Evolutionary conservation across 2,888 invertebrate species (phyloP), one percentile per base, ranked within the genome.

Genomic region (Leucozona laternaria): DNA sequence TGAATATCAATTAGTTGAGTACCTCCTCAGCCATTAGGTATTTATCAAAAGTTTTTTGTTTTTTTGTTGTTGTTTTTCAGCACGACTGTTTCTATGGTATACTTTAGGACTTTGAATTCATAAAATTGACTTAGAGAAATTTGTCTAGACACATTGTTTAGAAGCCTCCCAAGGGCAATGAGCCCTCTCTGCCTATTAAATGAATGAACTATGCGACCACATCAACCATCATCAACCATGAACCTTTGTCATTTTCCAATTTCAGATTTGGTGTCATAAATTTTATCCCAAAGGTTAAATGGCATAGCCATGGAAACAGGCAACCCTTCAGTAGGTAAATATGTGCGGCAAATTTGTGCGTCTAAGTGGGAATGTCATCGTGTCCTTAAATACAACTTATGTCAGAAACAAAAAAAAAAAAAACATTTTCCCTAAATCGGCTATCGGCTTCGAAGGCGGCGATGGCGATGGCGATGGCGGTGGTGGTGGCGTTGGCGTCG

Each of bases 1-100:
- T 45, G 66, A 85, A 85, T 77, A 80, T 80, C 72, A 85, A 80
- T 85, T 85, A 80, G 50, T 68, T 68, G 22, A 48, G 34, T 40
- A 76, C 15, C 62, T 22, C 31, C 57, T 11, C 5, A 5, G 34
- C 6, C 28, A 45, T 31, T 28, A 17, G 28, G 17, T 58, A n/a
- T n/a, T n/a, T n/a, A 58, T 62, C 15, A 50, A 28, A 50, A 48
- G 34, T 50, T 37, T 68, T 8, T 34, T 20, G 4, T 8, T 37
- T 20, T 20, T 37, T 6, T 17, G 4, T 8, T 37, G 6, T 17
- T 17, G 11, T 34, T 20, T 15, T 37, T 57, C 17, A 6, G 25
- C 17, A 45, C n/a, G n/a, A 17, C n/a, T 45, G 43, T n/a, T 43
- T 43, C 43, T 40, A 13, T 34, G 2, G 34, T 34, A 34, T 6